Conservation (phyloP, 2,113 vertebrate genomes). For the Connochaetes taurinus region DNA sequence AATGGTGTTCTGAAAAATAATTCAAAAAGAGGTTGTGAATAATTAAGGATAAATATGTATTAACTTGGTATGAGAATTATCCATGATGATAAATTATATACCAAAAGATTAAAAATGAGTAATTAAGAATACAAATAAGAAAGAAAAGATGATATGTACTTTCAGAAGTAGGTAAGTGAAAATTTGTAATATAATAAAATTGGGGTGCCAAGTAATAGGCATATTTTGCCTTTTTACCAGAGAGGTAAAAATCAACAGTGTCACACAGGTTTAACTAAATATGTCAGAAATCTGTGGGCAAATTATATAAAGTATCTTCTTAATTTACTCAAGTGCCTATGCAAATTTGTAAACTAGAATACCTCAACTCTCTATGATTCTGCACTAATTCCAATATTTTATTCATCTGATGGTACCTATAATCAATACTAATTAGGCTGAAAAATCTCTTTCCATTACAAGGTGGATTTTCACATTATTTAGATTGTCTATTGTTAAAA, state of each 20-base stretch:
- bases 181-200: neutral
- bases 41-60: neutral
- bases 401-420: neutral
- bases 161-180: neutral
- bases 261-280: neutral
- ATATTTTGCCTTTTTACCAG: neutral
- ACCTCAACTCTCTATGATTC: neutral
- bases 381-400: neutral
- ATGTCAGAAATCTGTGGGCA: neutral
- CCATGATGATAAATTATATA: neutral
- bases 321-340: neutral
- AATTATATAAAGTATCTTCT: neutral
- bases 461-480: neutral
- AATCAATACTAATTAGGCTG: neutral
- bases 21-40: neutral
- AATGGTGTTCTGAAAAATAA: neutral
- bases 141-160: neutral
- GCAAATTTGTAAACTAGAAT: neutral
- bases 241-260: neutral
- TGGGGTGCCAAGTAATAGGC: neutral
- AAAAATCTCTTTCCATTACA: neutral
- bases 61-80: neutral
- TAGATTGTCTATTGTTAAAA: neutral
- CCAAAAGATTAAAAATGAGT: neutral
- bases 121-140: neutral